Evolutionary conservation across 1,140 invertebrate genomes (phyloP).

Genomic region (Scaptomyza graminum): DNA sequence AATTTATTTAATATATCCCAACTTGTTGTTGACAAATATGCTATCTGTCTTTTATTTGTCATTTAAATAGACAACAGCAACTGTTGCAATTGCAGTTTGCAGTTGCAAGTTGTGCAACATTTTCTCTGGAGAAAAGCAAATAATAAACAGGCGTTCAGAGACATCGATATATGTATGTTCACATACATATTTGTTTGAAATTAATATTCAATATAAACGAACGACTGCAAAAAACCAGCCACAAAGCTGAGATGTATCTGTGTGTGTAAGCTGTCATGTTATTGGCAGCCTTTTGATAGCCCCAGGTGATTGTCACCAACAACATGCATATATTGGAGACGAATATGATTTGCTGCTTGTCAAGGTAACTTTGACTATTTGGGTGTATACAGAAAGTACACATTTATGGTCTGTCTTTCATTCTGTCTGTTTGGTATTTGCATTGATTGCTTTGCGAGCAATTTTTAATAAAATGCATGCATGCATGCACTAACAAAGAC

Average conservation of each 20-base stretch:
- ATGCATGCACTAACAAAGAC: slow-evolving; percentile 61
- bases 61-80: slow-evolving; percentile 26
- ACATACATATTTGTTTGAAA: slow-evolving; percentile 38
- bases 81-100: slow-evolving; percentile 27
- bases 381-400: background rate
- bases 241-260: slow-evolving; percentile 45
- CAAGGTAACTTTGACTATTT: slow-evolving; percentile 60
- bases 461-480: slow-evolving; percentile 73
- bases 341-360: slow-evolving; percentile 72
- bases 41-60: slow-evolving; percentile 14
- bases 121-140: slow-evolving; percentile 53
- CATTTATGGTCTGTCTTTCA: background rate
- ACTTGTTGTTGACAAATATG: slow-evolving; percentile 7
- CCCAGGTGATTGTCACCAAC: slow-evolving; percentile 73
- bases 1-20: slow-evolving; percentile 35
- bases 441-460: slow-evolving; percentile 53
- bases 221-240: slow-evolving; percentile 45
- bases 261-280: slow-evolving; percentile 56
- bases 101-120: background rate
- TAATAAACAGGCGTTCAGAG: slow-evolving; percentile 45
- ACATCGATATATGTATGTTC: background rate
- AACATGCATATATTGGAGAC: slow-evolving; percentile 47
- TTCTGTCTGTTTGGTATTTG: slow-evolving; percentile 33
- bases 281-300: slow-evolving; percentile 72
- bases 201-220: slow-evolving; percentile 69